Evolutionary conservation across 2,797 vertebrate genomes (phyloP).

Genomic region (Paramormyrops hopkinsi): DNA sequence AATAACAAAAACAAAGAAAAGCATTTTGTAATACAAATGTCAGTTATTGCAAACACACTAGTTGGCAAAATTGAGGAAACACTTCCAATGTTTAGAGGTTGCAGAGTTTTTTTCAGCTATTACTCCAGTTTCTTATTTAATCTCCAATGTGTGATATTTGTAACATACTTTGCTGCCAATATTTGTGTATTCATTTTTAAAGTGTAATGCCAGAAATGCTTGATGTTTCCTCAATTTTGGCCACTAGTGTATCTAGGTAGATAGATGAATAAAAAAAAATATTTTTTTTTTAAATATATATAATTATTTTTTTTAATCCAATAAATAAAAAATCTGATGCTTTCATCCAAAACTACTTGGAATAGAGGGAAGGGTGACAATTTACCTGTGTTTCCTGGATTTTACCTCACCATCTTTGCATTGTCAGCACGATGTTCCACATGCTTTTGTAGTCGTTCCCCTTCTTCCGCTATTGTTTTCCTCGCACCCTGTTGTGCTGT

Average conservation of each 20-base stretch:
- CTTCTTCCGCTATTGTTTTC: background rate
- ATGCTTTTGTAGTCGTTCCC: background rate
- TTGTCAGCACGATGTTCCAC: background rate
- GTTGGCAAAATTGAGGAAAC: background rate
- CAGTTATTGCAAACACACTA: background rate
- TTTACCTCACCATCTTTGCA: background rate
- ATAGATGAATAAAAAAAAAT: no score
- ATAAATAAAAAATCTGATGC: background rate
- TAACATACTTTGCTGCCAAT: background rate
- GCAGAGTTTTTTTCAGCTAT: background rate
- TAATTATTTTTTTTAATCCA: background rate
- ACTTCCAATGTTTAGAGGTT: background rate
- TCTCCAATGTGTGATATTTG: background rate
- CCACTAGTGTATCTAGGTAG: background rate
- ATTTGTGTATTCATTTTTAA: background rate
- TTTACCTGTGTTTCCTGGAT: background rate
- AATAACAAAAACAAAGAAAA: background rate
- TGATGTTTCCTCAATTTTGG: background rate
- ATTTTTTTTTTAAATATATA: no score
- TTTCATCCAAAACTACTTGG: background rate
- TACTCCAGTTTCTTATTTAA: background rate
- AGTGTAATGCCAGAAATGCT: background rate
- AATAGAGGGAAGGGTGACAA: background rate
- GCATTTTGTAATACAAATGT: background rate
- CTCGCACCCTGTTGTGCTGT: no score